Evolutionary conservation across 2,888 invertebrate species (phyloP), one percentile per base, ranked within the genome.

Genomic region (Eutolmus rufibarbis): DNA sequence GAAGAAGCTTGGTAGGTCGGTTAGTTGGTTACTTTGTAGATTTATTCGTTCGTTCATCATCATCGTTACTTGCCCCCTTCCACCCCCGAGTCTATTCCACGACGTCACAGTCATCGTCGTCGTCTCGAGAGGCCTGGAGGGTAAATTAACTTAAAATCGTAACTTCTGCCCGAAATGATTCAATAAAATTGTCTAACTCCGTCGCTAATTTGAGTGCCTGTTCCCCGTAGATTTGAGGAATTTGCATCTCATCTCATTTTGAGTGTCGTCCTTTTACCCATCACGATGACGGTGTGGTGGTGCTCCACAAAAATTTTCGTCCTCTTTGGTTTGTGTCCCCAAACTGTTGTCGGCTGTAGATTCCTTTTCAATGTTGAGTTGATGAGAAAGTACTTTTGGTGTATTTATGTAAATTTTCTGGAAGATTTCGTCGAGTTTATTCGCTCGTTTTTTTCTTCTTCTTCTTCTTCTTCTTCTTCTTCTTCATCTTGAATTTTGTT

Each of bases 191-290:
- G 81, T 81, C 81, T 81, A 81, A 81, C 81, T 81, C 51, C 51
- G 81, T 81, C 81, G 81, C 81, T 81, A 81, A 81, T 81, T 81
- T 81, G 81, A 81, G 81, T 81, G 81, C 81, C 81, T 81, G 81
- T 81, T 81, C 81, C 81, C 81, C 43, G 43, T 81, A 81, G 81
- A 56, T 81, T 81, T 81, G 51, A 51, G 43, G 81, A 81, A 81
- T 51, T 81, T 81, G 46, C 81, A 81, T 81, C 81, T 81, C 81
- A 81, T 81, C 81, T 81, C 81, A 56, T 81, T 81, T 81, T 51
- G 56, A 81, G 81, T 81, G 56, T 81, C 81, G 51, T 51, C 51
- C 51, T 46, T 46, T 46, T 81, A 46, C 23, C 51, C 81, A 51
- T 14, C 51, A 51, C 31, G 23, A 51, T n/a, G 23, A 51, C 31